A percentile compares a stretch with the other conserved stretches of the same genome.
Evolutionary conservation across 2,797 vertebrate genomes (phyloP).

Genomic region (Sarcophilus harrisii): DNA sequence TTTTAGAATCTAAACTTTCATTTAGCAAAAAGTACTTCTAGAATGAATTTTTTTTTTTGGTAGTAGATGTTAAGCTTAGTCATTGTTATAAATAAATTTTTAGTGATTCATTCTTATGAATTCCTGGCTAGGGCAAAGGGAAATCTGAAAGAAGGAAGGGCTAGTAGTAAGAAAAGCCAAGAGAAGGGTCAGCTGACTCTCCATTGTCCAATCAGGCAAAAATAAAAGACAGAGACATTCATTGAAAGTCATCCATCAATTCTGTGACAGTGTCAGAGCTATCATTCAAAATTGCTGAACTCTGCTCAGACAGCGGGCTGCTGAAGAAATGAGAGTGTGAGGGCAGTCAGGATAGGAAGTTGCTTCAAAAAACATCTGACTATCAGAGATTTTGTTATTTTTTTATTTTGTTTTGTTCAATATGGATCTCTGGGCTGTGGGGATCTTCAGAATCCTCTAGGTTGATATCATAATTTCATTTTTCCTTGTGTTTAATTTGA

Average conservation of each 20-base stretch:
- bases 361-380: conserved; percentile 43
- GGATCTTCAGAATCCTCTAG: not conserved
- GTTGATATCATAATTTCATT: not conserved
- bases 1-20: not conserved
- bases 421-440: not conserved
- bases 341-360: not conserved
- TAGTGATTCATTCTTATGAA: not conserved
- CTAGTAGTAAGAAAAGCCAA: not conserved
- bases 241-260: not conserved
- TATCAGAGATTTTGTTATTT: conserved; percentile 14
- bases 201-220: not conserved
- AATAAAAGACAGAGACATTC: not conserved
- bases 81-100: not conserved
- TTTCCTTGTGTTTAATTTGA: not conserved
- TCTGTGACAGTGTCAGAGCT: conserved; percentile 11
- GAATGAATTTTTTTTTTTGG: not conserved
- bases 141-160: not conserved
- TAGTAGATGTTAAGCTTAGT: not conserved
- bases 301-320: conserved; percentile 8
- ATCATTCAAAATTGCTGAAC: conserved; percentile 23
- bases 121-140: not conserved
- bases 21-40: not conserved
- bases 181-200: not conserved
- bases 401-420: conserved; percentile 10
- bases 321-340: conserved; percentile 20